Conservation (phyloP, 2,888 invertebrate genomes). For the Apotomis turbidana region DNA sequence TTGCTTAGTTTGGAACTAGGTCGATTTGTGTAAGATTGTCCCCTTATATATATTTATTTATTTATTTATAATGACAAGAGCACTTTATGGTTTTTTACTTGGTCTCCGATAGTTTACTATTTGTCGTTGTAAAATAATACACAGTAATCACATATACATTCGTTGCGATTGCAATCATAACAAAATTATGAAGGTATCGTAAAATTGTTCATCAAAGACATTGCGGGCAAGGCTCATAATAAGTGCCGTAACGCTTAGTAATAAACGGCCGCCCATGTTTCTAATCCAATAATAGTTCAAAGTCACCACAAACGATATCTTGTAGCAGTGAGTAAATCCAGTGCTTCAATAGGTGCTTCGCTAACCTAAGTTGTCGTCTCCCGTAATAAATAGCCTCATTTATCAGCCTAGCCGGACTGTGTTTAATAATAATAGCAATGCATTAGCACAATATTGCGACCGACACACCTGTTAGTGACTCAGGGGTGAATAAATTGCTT, state of each 20-base stretch:
- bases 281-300: not conserved
- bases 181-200: too few relatives aligned
- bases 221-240: not conserved
- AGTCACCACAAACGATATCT: slow-evolving; percentile 13
- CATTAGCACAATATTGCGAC: slow-evolving; percentile 33
- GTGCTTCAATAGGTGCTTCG: slow-evolving; percentile 20
- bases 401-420: slow-evolving; percentile 33
- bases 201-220: not conserved
- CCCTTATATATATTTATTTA: too few relatives aligned
- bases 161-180: too few relatives aligned
- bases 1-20: too few relatives aligned
- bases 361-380: slow-evolving; percentile 28
- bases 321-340: slow-evolving; percentile 5
- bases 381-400: slow-evolving; percentile 33
- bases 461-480: slow-evolving; percentile 35
- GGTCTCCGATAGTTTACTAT: too few relatives aligned
- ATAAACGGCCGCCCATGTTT: not conserved
- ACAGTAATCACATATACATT: too few relatives aligned
- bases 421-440: slow-evolving; percentile 37
- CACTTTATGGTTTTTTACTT: too few relatives aligned
- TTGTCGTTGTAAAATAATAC: too few relatives aligned
- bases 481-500: slow-evolving; percentile 29
- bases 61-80: too few relatives aligned
- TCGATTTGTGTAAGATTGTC: too few relatives aligned
- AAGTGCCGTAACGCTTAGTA: not conserved